phyloP scores from a whole-genome alignment of 37 sponge, comb jelly and placozoan species.

The Aphrocallistes beatrix region DNA sequence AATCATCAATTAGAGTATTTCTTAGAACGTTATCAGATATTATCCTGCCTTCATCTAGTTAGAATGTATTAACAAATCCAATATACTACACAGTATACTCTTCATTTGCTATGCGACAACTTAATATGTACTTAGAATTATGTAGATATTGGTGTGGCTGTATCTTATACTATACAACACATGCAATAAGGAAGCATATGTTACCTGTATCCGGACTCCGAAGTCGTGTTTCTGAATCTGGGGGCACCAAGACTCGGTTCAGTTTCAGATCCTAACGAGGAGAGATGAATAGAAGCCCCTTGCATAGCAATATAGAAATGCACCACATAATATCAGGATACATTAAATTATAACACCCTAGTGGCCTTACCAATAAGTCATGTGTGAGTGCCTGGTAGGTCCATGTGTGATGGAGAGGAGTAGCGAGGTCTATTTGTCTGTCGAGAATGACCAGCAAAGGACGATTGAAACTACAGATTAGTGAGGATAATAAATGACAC shows the following conservation, averaged over 20 bases:
- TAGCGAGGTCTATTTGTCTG: constrained; percentile 81
- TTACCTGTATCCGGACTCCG: constrained; percentile 12
- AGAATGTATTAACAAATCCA: too few relatives aligned
- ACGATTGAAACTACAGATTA: constrained; percentile 59
- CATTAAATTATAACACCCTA: background rate
- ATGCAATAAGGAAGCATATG: background rate
- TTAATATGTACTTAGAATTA: too few relatives aligned
- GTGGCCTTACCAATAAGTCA: constrained; percentile 58
- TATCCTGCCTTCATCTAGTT: too few relatives aligned
- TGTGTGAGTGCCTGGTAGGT: constrained; percentile 93
- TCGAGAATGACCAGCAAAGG: constrained; percentile 91
- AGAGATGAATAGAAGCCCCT: background rate
- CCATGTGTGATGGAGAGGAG: constrained; percentile 97
- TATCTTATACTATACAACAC: background rate
- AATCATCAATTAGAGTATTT: too few relatives aligned
- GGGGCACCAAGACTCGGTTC: constrained; percentile 53
- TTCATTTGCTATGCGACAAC: too few relatives aligned
- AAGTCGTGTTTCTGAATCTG: background rate
- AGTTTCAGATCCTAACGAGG: constrained; percentile 40
- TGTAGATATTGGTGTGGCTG: background rate
- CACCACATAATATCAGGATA: background rate
- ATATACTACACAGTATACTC: too few relatives aligned
- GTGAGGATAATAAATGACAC: too few relatives aligned
- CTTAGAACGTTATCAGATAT: too few relatives aligned
- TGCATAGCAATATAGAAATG: background rate